phyloP scores from a whole-genome alignment of 1,140 invertebrate species.

The Ganaspis sp. region DNA sequence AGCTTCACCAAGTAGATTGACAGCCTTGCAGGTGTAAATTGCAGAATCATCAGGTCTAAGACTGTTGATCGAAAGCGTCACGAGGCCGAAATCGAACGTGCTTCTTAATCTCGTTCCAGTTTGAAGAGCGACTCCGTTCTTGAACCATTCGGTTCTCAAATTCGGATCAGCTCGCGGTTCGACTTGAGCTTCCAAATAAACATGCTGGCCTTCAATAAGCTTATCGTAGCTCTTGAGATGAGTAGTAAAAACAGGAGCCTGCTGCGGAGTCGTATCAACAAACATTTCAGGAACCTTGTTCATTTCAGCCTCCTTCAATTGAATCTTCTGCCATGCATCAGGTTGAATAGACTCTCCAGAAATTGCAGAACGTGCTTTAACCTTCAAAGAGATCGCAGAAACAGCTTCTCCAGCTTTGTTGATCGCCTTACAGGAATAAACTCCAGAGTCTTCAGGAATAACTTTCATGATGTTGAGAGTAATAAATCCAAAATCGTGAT shows the following conservation, averaged over 20 bases:
- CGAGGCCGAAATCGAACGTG: slow-evolving; percentile 96
- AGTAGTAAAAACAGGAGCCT: slow-evolving; percentile 93
- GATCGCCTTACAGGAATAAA: slow-evolving; percentile 95
- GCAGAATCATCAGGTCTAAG: slow-evolving; percentile 92
- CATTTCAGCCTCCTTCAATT: slow-evolving; percentile 91
- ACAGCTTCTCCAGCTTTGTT: slow-evolving; percentile 94
- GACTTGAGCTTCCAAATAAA: slow-evolving; percentile 95
- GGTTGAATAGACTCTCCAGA: slow-evolving; percentile 88
- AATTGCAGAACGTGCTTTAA: slow-evolving; percentile 88
- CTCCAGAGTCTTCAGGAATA: slow-evolving; percentile 92
- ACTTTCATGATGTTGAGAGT: slow-evolving; percentile 93
- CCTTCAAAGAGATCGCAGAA: slow-evolving; percentile 91
- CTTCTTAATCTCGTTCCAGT: slow-evolving; percentile 90
- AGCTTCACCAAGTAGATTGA: slow-evolving; percentile 92
- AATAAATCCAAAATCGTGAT: slow-evolving; percentile 95
- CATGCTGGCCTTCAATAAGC: slow-evolving; percentile 91
- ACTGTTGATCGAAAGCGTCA: slow-evolving; percentile 92
- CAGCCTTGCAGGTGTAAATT: slow-evolving; percentile 95
- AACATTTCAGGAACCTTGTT: slow-evolving; percentile 91
- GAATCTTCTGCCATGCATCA: slow-evolving; percentile 92
- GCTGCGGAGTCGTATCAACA: slow-evolving; percentile 87
- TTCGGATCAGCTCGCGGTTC: slow-evolving; percentile 98
- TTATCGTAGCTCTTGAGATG: slow-evolving; percentile 92
- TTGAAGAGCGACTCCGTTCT: slow-evolving; percentile 90
- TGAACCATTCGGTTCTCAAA: slow-evolving; percentile 93